Conservation (phyloP, 2,797 vertebrate genomes). For the Columba guinea region DNA sequence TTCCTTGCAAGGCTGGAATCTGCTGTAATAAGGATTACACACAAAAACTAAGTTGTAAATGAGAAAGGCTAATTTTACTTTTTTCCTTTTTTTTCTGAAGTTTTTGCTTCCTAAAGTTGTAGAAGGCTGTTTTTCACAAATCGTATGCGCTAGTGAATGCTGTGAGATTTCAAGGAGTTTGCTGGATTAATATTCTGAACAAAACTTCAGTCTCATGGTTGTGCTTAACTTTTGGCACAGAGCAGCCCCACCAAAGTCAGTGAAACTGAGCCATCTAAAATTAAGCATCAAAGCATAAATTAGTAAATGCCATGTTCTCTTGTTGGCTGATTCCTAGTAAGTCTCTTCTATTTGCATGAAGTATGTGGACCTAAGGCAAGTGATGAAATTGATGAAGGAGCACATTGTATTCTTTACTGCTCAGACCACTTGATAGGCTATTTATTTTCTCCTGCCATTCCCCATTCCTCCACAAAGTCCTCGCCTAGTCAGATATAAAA, state of each 20-base stretch:
- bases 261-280: background rate
- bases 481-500: background rate
- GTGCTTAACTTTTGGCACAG: background rate
- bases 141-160: background rate
- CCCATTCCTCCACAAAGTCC: background rate
- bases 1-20: background rate
- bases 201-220: background rate
- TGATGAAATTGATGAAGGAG: background rate
- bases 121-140: background rate
- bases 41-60: constrained; percentile 44
- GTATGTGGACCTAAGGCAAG: background rate
- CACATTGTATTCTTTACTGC: background rate
- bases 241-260: background rate
- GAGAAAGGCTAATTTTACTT: constrained; percentile 6
- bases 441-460: background rate
- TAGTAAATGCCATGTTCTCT: background rate
- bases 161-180: background rate
- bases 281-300: background rate
- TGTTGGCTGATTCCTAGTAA: background rate
- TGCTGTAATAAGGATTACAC: background rate
- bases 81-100: background rate
- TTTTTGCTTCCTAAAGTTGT: background rate
- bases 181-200: background rate
- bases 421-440: background rate
- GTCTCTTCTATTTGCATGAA: background rate